phyloP scores from a whole-genome alignment of 1,140 invertebrate genomes.

The Anastrepha obliqua region DNA sequence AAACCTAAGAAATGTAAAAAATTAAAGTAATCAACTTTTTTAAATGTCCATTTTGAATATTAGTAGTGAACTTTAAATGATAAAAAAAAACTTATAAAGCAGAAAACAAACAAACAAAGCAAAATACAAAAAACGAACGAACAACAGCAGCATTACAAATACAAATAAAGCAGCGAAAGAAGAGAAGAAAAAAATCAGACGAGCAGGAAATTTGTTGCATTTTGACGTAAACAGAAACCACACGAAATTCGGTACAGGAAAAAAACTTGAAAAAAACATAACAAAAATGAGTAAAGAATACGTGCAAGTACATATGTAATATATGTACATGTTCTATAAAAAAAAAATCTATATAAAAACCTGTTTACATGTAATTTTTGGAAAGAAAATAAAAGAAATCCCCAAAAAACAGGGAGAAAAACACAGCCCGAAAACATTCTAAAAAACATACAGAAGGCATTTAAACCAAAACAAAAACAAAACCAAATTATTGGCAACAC shows the following conservation, averaged over 20 bases:
- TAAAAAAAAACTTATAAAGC: conserved; percentile 24
- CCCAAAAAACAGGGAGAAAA: not conserved
- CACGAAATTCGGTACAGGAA: not conserved
- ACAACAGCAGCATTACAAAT: conserved; percentile 34
- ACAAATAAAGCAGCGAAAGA: conserved; percentile 23
- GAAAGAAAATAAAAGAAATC: not conserved
- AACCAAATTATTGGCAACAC: not conserved
- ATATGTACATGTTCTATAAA: not conserved
- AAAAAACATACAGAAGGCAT: conserved; percentile 30
- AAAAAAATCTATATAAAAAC: conserved; percentile 13
- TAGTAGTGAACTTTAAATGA: conserved; percentile 49
- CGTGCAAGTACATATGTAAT: not conserved
- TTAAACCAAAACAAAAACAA: not conserved
- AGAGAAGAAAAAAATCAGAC: no score
- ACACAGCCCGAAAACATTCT: conserved; percentile 13
- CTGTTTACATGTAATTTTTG: conserved; percentile 44
- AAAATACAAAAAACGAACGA: no score
- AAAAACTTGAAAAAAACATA: no score
- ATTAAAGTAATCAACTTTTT: conserved; percentile 49
- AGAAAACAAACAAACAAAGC: not conserved
- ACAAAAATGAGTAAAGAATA: no score
- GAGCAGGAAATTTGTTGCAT: conserved; percentile 27
- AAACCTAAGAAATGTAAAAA: not conserved
- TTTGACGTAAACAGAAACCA: conserved; percentile 15
- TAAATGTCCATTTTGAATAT: conserved; percentile 55